Percentiles rank a stretch among this genome's conserved stretches.
Conservation (phyloP, 2,888 invertebrate genomes). For the Cheilosia scutellata region DNA sequence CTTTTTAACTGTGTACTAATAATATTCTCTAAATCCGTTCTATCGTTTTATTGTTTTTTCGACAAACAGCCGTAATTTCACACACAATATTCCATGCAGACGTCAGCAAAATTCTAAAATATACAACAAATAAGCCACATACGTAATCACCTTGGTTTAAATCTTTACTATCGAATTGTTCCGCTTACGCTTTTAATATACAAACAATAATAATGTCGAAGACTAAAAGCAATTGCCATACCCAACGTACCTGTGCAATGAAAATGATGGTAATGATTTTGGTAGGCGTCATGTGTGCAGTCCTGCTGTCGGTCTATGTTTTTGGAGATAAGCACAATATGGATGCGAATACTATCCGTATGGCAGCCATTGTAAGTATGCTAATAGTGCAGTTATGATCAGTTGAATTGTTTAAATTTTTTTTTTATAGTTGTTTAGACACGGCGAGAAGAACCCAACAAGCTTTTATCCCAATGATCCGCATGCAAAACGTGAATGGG, state of each 20-base stretch:
- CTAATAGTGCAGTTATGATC: neutral
- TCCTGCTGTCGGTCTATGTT: conserved; percentile 83
- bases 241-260: conserved; percentile 78
- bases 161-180: conserved; percentile 22
- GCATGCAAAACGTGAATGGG: conserved; percentile 90
- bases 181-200: neutral
- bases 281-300: conserved; percentile 81
- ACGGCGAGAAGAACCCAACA: conserved; percentile 87
- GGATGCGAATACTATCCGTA: conserved; percentile 81
- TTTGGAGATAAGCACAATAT: conserved; percentile 83
- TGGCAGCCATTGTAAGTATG: conserved; percentile 83
- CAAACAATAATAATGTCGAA: conserved; percentile 43
- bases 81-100: neutral
- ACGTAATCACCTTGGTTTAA: conserved; percentile 20
- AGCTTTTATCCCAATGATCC: conserved; percentile 92
- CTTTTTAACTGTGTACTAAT: too few relatives aligned
- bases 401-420: conserved; percentile 5
- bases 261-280: conserved; percentile 83
- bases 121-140: neutral
- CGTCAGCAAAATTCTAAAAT: conserved; percentile 4
- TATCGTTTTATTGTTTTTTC: neutral
- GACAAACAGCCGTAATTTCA: neutral
- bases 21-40: neutral
- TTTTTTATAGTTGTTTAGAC: conserved; percentile 82
- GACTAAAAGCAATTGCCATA: conserved; percentile 19